Percentiles rank a stretch among this genome's conserved stretches.
Evolutionary conservation across 2,888 invertebrate species (phyloP).

Genomic region (Elysia crispata): DNA sequence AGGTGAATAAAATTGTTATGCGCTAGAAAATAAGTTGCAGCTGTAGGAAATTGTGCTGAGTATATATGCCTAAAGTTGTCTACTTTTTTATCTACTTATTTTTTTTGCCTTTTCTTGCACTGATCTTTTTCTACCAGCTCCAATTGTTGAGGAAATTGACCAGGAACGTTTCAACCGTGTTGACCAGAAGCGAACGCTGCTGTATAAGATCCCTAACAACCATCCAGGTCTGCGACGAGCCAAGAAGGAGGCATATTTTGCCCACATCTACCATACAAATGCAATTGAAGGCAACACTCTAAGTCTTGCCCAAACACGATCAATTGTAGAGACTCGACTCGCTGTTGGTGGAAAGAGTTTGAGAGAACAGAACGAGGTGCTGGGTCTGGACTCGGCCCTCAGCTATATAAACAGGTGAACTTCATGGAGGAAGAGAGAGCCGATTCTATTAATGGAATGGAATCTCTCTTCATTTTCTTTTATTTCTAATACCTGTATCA

Average conservation of each 20-base stretch:
- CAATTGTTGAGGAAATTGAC: constrained; percentile 91
- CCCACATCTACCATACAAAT: constrained; percentile 96
- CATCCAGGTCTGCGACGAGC: constrained; percentile 89
- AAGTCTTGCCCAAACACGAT: constrained; percentile 93
- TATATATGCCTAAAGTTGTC: background rate
- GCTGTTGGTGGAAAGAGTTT: constrained; percentile 92
- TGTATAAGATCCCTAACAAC: constrained; percentile 88
- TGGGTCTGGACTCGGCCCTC: constrained; percentile 93
- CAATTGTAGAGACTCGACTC: constrained; percentile 91
- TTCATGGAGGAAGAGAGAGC: background rate
- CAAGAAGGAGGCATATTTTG: constrained; percentile 95
- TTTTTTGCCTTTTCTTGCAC: too few species aligned
- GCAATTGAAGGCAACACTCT: constrained; percentile 99
- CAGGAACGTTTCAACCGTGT: constrained; percentile 86
- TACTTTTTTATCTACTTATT: background rate
- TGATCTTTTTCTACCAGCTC: constrained; percentile 77
- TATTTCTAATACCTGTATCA: too few species aligned
- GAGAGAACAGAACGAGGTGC: constrained; percentile 96
- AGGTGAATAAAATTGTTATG: too few species aligned
- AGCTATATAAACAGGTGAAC: constrained; percentile 86
- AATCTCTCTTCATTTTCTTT: too few species aligned
- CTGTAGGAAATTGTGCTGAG: too few species aligned
- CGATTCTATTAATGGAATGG: too few species aligned
- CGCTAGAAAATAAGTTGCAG: too few species aligned
- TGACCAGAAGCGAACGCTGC: constrained; percentile 89